These are phyloP conservation scores for Orcinus orca DNA, from an alignment of 2,113 vertebrate genomes.

Conservation along the genomic window DNA sequence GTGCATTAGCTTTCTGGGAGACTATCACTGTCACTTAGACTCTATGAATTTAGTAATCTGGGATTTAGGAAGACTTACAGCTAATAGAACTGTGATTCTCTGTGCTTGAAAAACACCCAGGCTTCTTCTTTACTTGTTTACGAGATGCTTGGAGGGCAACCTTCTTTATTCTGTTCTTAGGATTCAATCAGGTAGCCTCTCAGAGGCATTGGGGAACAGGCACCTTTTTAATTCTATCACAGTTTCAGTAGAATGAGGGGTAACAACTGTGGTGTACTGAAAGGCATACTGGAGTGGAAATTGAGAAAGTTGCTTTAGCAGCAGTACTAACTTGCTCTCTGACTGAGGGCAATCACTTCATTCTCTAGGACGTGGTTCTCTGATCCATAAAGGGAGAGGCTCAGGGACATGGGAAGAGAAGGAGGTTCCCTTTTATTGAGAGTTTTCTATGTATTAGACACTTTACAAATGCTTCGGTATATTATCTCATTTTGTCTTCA, in stretches of 20 bases:
- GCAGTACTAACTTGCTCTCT: neutral
- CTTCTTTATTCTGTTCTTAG: neutral
- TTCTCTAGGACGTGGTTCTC: neutral
- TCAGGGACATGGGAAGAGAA: neutral
- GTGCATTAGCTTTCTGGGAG: neutral
- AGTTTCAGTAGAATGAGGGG: neutral
- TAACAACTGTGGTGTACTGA: neutral
- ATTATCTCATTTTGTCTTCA: neutral
- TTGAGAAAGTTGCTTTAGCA: neutral
- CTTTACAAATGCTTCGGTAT: neutral
- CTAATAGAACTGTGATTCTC: neutral
- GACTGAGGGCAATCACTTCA: neutral
- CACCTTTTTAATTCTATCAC: neutral
- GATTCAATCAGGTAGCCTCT: slow-evolving; percentile 16
- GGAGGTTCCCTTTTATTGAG: neutral
- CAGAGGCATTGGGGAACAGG: neutral
- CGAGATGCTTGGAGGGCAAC: neutral
- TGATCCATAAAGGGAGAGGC: neutral
- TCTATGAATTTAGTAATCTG: neutral
- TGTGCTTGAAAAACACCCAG: neutral
- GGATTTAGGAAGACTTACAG: neutral
- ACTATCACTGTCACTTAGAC: neutral
- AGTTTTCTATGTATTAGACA: neutral
- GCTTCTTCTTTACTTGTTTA: slow-evolving; percentile 40
- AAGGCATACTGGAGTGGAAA: neutral